phyloP scores from a whole-genome alignment of 2,113 vertebrate genomes.

The Cichladusa arquata region DNA sequence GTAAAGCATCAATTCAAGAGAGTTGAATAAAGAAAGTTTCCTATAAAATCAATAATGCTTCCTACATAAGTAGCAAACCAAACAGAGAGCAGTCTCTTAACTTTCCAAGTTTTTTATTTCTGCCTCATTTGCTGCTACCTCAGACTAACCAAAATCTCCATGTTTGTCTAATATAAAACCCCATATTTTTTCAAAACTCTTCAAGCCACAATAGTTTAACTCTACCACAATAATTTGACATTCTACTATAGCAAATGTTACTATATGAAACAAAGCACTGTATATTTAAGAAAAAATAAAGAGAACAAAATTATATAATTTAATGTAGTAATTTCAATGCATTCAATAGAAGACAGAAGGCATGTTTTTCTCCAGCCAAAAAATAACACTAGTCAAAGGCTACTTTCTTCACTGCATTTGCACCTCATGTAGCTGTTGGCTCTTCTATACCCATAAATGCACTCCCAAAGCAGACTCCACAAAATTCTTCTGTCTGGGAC shows the following conservation, averaged over 20 bases:
- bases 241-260: neutral
- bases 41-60: neutral
- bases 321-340: neutral
- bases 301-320: slow-evolving; percentile 18
- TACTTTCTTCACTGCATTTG: neutral
- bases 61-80: neutral
- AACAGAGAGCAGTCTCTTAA: neutral
- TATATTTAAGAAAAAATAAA: neutral
- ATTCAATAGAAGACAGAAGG: neutral
- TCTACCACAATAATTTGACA: slow-evolving; percentile 12
- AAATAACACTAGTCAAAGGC: neutral
- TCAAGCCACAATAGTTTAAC: slow-evolving; percentile 42
- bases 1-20: neutral
- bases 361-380: neutral
- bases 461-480: neutral
- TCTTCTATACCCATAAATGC: neutral
- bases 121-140: slow-evolving; percentile 55
- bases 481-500: neutral
- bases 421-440: neutral
- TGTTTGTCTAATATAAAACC: slow-evolving; percentile 29
- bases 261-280: neutral
- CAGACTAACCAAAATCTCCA: slow-evolving; percentile 34
- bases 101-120: slow-evolving; percentile 23
- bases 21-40: neutral
- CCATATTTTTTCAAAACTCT: slow-evolving; percentile 10